Percentiles rank a stretch among this genome's conserved stretches.
Conservation (phyloP, 1,140 invertebrate genomes). For the Psilanteris sp. region DNA sequence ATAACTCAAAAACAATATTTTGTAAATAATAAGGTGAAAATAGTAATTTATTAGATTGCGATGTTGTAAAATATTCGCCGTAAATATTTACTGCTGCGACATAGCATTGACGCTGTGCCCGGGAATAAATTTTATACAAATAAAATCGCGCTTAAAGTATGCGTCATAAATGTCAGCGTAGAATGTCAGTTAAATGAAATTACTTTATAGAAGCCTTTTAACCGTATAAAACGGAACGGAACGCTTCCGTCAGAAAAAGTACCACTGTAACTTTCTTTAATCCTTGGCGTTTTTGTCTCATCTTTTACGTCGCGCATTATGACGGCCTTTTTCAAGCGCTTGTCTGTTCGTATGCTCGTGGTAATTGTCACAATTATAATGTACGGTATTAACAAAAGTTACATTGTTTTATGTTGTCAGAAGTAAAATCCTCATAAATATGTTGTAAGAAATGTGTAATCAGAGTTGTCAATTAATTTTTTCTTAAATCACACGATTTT, state of each 20-base stretch:
- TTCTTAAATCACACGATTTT: no score
- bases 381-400: neutral
- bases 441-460: no score
- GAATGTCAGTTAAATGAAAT: constrained; percentile 30
- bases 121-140: constrained; percentile 32
- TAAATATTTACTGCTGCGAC: constrained; percentile 23
- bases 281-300: constrained; percentile 21
- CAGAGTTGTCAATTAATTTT: no score
- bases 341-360: neutral
- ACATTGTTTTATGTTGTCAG: neutral
- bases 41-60: constrained; percentile 25
- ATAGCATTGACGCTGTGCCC: constrained; percentile 7
- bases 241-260: constrained; percentile 11
- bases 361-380: constrained; percentile 20
- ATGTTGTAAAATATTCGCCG: constrained; percentile 6
- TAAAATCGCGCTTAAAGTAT: constrained; percentile 21
- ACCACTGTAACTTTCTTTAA: constrained; percentile 19
- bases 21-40: constrained; percentile 1
- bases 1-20: constrained; percentile 18
- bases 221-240: constrained; percentile 7
- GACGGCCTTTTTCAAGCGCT: constrained; percentile 7
- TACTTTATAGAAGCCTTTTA: constrained; percentile 31
- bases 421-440: no score
- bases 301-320: constrained; percentile 12
- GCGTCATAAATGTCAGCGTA: constrained; percentile 19